A percentile compares a stretch with the other conserved stretches of the same genome.
Conservation (phyloP, 2,113 vertebrate genomes). For the Brienomyrus longianalis region DNA sequence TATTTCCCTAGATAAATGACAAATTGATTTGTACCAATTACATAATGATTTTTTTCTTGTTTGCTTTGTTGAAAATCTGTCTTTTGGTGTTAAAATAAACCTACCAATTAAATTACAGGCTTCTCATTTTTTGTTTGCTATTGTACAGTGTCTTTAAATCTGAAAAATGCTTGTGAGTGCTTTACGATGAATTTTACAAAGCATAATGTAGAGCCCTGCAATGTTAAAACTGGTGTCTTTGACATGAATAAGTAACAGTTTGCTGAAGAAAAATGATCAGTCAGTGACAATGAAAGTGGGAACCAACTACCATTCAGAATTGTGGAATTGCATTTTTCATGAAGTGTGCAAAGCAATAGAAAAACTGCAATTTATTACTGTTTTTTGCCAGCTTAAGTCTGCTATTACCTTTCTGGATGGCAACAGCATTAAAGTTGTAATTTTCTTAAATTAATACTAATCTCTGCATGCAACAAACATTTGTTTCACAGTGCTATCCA, state of each 20-base stretch:
- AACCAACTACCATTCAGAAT: too few species aligned
- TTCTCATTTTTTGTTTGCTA: not conserved
- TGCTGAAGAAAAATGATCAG: not conserved
- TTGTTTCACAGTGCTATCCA: not conserved
- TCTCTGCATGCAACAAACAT: not conserved
- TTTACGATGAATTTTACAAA: not conserved
- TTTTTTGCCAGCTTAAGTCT: not conserved
- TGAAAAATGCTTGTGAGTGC: not conserved
- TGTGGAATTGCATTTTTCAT: too few species aligned
- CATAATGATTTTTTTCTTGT: too few species aligned
- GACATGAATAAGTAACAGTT: not conserved
- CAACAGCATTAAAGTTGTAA: not conserved
- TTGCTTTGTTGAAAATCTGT: too few species aligned
- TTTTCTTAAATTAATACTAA: not conserved
- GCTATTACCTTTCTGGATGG: not conserved
- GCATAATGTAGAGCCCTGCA: not conserved
- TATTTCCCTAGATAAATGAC: too few species aligned
- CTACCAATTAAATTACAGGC: too few species aligned
- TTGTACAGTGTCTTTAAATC: not conserved
- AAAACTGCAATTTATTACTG: not conserved
- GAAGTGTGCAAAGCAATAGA: too few species aligned
- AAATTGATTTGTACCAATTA: too few species aligned
- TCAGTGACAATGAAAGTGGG: not conserved
- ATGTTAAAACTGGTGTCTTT: not conserved
- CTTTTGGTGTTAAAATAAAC: too few species aligned